Base-by-base conservation (phyloP, 2,113 vertebrate genomes). In the Harpagus bidentatus region DNA sequence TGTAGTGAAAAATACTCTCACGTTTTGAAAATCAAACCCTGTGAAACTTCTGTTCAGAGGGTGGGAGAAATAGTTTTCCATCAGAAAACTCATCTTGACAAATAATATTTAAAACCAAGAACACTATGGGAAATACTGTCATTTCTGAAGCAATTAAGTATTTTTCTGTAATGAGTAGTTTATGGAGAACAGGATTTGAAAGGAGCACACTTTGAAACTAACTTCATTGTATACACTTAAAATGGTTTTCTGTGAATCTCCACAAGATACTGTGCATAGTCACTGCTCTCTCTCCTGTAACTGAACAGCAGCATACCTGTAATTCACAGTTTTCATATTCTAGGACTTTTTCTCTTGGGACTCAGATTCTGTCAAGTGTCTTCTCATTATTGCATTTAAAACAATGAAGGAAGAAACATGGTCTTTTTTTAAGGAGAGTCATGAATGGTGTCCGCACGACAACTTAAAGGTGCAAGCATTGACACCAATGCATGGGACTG, bases 111-210 rank as follows among this genome's bases (percentile, higher is more conserved):
- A 42, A 77, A 52, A 18, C 11, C 8, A 71, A 59, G 25, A 73
- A 19, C 6, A 8, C 6, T 45, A 1, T 62, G 38, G n/a, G 42
- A 58, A 91, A 48, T 80, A 29, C 0, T 77, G 8, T 45, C 0
- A 56, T 87, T 82, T 83, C 58, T 66, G 63, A 70, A 77, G 26
- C 36, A 88, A 26, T 62, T 19, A 43, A 43, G 8, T 43, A 1
- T 70, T 73, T n/a, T 67, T 62, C 25, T 81, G 25, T 66, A n/a
- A 32, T 55, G 34, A 79, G 7, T 82, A 56, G n/a, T 34, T 62
- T 23, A 48, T 55, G 72, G 48, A 72, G 14, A 55, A 43, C 10
- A 13, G 17, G 8, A 71, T 48, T 71, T 76, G 50, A 50, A 66
- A 47, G 34, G 36, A 76, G 43, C 13, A 32, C 26, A 12, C 31